A percentile compares a stretch with the other conserved stretches of the same genome.
Conservation (phyloP, 2,113 vertebrate species). For the Tragelaphus imberbis region DNA sequence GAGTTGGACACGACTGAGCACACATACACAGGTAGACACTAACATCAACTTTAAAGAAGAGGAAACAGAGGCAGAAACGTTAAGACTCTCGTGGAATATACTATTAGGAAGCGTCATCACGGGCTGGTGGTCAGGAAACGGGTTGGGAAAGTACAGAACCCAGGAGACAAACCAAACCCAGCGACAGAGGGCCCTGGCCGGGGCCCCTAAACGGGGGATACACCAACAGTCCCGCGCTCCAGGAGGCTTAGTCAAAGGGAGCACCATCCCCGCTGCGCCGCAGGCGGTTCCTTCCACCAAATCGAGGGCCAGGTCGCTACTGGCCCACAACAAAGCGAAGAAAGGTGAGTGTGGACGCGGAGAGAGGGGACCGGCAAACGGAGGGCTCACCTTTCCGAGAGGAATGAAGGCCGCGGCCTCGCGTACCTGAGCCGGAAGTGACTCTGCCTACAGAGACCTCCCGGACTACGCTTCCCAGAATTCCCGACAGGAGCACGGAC, state of each 20-base stretch:
- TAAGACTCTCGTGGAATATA: background rate
- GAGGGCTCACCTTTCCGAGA: conserved; percentile 46
- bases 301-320: accelerated
- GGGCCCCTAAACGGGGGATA: background rate
- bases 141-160: accelerated
- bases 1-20: background rate
- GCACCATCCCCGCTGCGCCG: background rate
- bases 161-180: background rate
- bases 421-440: conserved; percentile 42
- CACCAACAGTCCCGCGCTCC: background rate
- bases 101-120: background rate
- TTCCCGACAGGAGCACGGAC: background rate
- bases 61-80: background rate
- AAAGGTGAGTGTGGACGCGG: accelerated
- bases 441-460: background rate
- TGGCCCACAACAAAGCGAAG: background rate
- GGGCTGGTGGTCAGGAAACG: background rate
- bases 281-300: background rate
- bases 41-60: background rate
- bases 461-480: conserved; percentile 52
- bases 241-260: background rate
- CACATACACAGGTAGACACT: background rate
- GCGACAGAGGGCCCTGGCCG: accelerated
- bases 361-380: background rate
- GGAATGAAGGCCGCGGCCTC: conserved; percentile 8